Conservation (phyloP, 2,888 invertebrate genomes). For the Sisyra terminalis region DNA sequence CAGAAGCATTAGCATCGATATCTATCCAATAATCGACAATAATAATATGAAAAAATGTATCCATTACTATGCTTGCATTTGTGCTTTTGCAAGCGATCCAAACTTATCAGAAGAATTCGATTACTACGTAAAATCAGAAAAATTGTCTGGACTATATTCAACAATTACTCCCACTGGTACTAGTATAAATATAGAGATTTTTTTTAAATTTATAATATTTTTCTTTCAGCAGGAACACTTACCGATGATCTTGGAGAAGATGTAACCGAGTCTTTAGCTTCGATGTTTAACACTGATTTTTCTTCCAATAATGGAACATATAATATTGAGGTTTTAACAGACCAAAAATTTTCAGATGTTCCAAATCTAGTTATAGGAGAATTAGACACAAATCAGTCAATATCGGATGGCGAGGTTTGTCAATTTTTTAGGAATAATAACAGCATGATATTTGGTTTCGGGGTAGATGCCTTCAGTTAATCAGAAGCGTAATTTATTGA, state of each 20-base stretch:
- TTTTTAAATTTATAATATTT: neutral
- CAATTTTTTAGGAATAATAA: neutral
- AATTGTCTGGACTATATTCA: conserved; percentile 12
- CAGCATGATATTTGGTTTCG: neutral
- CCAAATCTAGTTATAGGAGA: conserved; percentile 10
- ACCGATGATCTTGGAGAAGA: conserved; percentile 2
- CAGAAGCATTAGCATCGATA: no score
- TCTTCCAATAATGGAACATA: conserved; percentile 9
- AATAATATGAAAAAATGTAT: conserved; percentile 31
- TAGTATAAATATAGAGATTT: no score
- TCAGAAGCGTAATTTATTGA: no score
- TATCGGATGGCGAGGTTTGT: neutral
- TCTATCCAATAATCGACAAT: no score
- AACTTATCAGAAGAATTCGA: conserved; percentile 43
- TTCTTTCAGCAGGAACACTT: neutral
- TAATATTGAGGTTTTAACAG: conserved; percentile 12
- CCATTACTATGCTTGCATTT: conserved; percentile 54
- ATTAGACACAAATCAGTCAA: conserved; percentile 2
- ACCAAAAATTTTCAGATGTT: conserved; percentile 9
- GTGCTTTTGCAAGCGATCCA: conserved; percentile 49
- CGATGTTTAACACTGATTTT: conserved; percentile 11
- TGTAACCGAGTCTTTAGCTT: conserved; percentile 11
- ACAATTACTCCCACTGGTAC: conserved; percentile 6
- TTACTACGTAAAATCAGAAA: conserved; percentile 34
- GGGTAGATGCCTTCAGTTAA: no score